phyloP scores from a whole-genome alignment of 1,140 invertebrate species.

The Ephestia elutella region DNA sequence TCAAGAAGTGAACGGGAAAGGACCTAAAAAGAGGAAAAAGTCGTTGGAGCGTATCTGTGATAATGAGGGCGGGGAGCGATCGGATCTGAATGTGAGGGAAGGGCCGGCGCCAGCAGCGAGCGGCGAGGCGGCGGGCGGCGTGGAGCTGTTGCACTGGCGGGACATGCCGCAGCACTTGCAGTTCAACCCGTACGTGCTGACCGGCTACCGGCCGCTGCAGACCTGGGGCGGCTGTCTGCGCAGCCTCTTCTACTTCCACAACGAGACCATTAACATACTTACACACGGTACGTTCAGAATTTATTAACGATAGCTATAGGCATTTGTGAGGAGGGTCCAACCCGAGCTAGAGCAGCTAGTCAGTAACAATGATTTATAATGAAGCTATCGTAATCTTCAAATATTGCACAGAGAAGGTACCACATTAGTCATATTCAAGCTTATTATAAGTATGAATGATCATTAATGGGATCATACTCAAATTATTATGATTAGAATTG shows the following conservation, averaged over 20 bases:
- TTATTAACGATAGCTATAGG: too few species aligned
- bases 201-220: constrained; percentile 87
- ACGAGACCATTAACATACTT: constrained; percentile 93
- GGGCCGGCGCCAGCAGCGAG: too few species aligned
- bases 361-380: too few species aligned
- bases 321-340: too few species aligned
- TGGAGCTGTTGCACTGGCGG: constrained; percentile 78
- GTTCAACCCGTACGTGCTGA: constrained; percentile 89
- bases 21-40: constrained; percentile 68
- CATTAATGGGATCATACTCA: too few species aligned
- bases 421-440: too few species aligned
- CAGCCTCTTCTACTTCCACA: constrained; percentile 92
- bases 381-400: too few species aligned
- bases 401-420: neutral
- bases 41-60: constrained; percentile 62
- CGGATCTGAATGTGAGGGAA: constrained; percentile 16
- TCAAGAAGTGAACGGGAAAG: constrained; percentile 68
- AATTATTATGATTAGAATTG: too few species aligned
- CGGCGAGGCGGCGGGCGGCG: constrained; percentile 31
- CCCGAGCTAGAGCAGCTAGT: too few species aligned
- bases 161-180: constrained; percentile 90
- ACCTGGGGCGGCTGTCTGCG: constrained; percentile 83
- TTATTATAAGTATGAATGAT: too few species aligned
- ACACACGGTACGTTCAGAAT: constrained; percentile 81
- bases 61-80: constrained; percentile 40